These are phyloP conservation scores for Plebejus argus DNA, from an alignment of 2,888 invertebrate species.

Conservation along the genomic window DNA sequence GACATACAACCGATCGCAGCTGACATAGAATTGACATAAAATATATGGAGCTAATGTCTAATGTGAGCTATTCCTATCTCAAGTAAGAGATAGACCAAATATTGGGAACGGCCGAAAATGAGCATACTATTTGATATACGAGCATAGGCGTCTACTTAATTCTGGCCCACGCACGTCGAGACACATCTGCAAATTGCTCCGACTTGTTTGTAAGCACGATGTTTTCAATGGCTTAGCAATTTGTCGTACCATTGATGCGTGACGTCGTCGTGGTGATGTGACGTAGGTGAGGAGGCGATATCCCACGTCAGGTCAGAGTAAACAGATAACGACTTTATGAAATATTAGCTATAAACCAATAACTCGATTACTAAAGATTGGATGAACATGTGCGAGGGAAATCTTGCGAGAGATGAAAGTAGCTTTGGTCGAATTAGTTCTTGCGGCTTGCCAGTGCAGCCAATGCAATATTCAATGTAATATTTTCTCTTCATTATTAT, in stretches of 20 bases:
- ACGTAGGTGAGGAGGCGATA: conserved; percentile 13
- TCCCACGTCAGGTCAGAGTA: conserved; percentile 11
- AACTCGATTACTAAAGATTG: neutral
- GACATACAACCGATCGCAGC: too few species aligned
- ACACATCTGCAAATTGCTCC: conserved; percentile 10
- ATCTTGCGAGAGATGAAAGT: neutral
- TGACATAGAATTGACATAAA: too few species aligned
- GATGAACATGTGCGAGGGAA: neutral
- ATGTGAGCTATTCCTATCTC: too few species aligned
- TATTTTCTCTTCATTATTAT: neutral
- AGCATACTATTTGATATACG: neutral
- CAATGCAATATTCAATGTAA: neutral
- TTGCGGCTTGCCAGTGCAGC: neutral
- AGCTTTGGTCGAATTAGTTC: neutral
- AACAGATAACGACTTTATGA: conserved; percentile 11
- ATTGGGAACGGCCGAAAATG: too few species aligned
- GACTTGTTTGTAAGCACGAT: conserved; percentile 28
- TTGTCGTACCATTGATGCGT: conserved; percentile 5
- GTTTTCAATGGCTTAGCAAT: conserved; percentile 24
- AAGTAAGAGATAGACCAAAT: too few species aligned
- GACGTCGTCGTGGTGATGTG: conserved; percentile 11
- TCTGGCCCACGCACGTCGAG: conserved; percentile 13
- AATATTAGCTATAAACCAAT: neutral
- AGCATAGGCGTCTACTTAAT: conserved; percentile 14
- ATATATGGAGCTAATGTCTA: too few species aligned